phyloP scores from a whole-genome alignment of 2,113 vertebrate species.

The Strix uralensis region DNA sequence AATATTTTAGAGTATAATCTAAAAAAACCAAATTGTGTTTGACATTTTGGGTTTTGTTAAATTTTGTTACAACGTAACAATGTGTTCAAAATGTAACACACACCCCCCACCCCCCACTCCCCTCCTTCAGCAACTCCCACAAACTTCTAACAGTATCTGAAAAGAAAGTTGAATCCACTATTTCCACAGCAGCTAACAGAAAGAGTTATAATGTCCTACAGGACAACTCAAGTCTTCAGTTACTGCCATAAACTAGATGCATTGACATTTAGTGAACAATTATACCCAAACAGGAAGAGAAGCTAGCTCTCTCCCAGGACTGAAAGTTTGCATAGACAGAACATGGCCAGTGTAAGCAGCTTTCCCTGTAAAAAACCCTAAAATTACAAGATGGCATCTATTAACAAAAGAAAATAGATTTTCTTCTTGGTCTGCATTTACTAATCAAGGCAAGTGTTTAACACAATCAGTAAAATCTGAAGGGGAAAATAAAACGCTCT shows the following conservation, averaged over 20 bases:
- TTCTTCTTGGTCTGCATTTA: neutral
- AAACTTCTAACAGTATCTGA: neutral
- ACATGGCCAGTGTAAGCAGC: neutral
- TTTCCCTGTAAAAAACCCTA: neutral
- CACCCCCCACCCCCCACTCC: rapidly evolving
- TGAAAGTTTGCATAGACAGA: neutral
- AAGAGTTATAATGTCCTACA: neutral
- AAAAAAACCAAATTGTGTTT: neutral
- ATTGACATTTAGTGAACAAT: neutral
- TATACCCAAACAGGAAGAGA: neutral
- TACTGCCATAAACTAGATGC: neutral
- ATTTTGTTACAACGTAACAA: neutral
- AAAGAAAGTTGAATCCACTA: neutral
- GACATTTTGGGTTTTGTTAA: neutral
- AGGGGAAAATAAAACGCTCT: neutral
- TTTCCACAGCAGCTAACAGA: neutral
- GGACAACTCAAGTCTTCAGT: neutral
- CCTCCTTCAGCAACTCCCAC: neutral
- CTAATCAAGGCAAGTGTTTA: neutral
- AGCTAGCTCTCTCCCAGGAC: neutral
- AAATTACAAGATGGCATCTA: neutral
- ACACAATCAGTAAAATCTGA: neutral
- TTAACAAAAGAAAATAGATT: neutral
- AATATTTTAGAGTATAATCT: neutral
- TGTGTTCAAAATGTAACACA: neutral